Evolutionary conservation across 1,140 invertebrate genomes (phyloP).

Genomic region (Zaprionus taronus): DNA sequence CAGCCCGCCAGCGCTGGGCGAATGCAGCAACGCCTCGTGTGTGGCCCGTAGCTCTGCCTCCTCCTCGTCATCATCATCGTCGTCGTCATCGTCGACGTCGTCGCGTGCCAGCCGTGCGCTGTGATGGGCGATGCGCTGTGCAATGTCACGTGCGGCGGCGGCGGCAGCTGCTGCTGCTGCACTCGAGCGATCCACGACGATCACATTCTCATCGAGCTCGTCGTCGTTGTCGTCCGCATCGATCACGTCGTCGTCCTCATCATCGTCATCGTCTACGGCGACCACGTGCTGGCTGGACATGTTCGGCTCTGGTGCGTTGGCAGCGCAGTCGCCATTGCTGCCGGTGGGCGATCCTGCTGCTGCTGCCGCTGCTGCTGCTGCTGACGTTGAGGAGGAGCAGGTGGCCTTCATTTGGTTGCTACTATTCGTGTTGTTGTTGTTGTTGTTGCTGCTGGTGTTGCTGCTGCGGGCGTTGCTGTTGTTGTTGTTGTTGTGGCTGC

Average conservation of each 20-base stretch:
- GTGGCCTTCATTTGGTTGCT: conserved; percentile 51
- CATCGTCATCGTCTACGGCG: conserved; percentile 59
- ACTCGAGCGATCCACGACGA: conserved; percentile 41
- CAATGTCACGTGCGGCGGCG: conserved; percentile 50
- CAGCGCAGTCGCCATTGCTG: conserved; percentile 53
- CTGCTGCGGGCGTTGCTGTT: conserved; percentile 25
- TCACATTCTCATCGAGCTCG: conserved; percentile 37
- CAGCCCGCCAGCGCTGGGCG: conserved; percentile 35
- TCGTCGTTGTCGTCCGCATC: conserved; percentile 54
- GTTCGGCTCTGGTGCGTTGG: conserved; percentile 16
- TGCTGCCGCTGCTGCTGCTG: conserved; percentile 27
- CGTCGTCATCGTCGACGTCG: conserved; percentile 56
- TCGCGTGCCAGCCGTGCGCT: conserved; percentile 40
- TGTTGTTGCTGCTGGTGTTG: conserved; percentile 39
- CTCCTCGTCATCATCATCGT: conserved; percentile 58
- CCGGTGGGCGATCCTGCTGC: conserved; percentile 44
- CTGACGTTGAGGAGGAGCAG: conserved; percentile 35
- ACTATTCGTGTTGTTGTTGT: conserved; percentile 23
- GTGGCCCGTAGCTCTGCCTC: conserved; percentile 34
- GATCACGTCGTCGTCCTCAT: conserved; percentile 37
- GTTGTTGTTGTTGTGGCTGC: conserved; percentile 44
- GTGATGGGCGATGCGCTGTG: conserved; percentile 60
- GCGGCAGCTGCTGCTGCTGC: conserved; percentile 34
- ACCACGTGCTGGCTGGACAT: conserved; percentile 43
- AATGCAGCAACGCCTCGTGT: conserved; percentile 42